These are phyloP conservation scores for Notodonta ziczac DNA, from an alignment of 2,888 invertebrate species.

Conservation along the genomic window DNA sequence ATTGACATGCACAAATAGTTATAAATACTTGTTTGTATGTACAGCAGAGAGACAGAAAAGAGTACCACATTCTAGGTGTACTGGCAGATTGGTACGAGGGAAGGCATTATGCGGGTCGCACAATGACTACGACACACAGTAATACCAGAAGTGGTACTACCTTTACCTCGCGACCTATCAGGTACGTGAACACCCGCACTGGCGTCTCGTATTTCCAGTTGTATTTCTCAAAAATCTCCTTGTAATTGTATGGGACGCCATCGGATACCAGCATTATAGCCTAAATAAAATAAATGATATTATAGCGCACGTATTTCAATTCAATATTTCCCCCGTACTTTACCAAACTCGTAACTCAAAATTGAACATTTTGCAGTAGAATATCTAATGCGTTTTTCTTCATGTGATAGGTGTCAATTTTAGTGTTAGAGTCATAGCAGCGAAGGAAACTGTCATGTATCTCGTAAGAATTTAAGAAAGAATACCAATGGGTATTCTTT, in stretches of 20 bases:
- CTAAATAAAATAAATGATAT: constrained; percentile 73
- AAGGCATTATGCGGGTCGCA: constrained; percentile 82
- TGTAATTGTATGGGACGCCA: constrained; percentile 97
- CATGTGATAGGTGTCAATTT: no score
- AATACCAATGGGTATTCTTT: no score
- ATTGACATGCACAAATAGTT: constrained; percentile 21
- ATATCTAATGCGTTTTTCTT: no score
- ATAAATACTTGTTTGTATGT: constrained; percentile 13
- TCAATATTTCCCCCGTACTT: no score
- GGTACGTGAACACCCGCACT: constrained; percentile 98
- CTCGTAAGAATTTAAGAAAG: no score
- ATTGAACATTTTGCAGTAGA: no score
- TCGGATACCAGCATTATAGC: constrained; percentile 99
- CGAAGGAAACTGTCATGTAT: no score
- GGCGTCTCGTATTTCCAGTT: constrained; percentile 94
- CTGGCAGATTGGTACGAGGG: constrained; percentile 73
- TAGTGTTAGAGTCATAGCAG: no score
- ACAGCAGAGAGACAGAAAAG: constrained; percentile 46
- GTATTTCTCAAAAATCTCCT: constrained; percentile 95
- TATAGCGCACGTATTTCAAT: background rate
- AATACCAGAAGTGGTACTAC: constrained; percentile 85
- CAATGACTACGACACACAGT: constrained; percentile 84
- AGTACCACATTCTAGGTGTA: constrained; percentile 83
- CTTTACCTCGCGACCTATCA: constrained; percentile 95
- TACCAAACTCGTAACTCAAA: no score